Evolutionary conservation across 2,797 vertebrate genomes (phyloP).

Genomic region (Acipenser ruthenus): DNA sequence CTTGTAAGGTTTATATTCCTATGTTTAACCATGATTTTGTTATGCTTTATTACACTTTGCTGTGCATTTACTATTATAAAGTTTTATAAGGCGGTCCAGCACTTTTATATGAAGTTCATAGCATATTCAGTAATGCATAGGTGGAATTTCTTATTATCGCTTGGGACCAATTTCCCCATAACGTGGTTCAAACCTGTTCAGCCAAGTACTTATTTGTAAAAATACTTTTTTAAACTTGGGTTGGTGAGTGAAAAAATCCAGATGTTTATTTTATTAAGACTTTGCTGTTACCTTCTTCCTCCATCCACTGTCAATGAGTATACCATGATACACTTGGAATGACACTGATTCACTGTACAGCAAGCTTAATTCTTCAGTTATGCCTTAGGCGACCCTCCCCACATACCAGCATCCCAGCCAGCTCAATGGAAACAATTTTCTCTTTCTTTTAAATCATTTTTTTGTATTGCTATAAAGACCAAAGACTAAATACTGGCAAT

Average conservation of each 20-base stretch:
- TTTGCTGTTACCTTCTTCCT: slow-evolving; percentile 30
- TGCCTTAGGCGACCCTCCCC: slow-evolving; percentile 23
- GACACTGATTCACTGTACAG: slow-evolving; percentile 22
- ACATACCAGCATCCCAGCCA: slow-evolving; percentile 32
- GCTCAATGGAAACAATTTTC: slow-evolving; percentile 34
- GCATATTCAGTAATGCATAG: no score
- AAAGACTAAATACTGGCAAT: no score
- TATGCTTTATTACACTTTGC: no score
- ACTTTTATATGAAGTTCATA: no score
- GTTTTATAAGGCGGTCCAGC: no score
- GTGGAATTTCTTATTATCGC: no score
- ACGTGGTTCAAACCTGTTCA: slow-evolving; percentile 43
- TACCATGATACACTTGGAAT: slow-evolving; percentile 23
- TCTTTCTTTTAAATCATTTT: slow-evolving; percentile 7
- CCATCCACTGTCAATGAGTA: slow-evolving; percentile 29
- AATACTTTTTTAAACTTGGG: slow-evolving; percentile 11
- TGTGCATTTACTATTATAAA: no score
- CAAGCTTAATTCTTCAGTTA: slow-evolving; percentile 26
- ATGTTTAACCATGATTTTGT: no score
- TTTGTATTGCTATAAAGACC: slow-evolving; percentile 8
- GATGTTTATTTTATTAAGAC: slow-evolving; percentile 55
- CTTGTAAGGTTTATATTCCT: no score
- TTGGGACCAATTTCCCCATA: slow-evolving; percentile 24
- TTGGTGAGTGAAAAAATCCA: slow-evolving; percentile 28
- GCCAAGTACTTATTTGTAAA: slow-evolving; percentile 37